Evolutionary conservation across 2,888 invertebrate species (phyloP).

Genomic region (Spialia ferax): DNA sequence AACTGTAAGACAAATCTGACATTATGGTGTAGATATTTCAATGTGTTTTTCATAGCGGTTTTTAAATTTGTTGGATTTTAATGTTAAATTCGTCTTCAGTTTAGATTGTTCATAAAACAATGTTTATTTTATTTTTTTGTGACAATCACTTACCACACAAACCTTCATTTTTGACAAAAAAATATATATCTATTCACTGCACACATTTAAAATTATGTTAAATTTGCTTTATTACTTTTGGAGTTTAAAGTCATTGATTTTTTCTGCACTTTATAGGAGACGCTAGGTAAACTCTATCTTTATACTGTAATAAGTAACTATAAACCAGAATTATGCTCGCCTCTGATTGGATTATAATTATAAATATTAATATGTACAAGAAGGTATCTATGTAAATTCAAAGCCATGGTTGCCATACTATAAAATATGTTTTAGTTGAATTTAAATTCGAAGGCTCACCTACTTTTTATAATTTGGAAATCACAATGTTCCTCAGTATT

Average conservation of each 20-base stretch:
- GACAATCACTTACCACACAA: slow-evolving; percentile 19
- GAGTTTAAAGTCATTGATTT: slow-evolving; percentile 51
- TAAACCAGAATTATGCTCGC: slow-evolving; percentile 7
- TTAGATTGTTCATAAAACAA: slow-evolving; percentile 66
- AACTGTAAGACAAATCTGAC: slow-evolving; percentile 69
- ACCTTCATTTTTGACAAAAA: slow-evolving; percentile 19
- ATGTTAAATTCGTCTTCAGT: slow-evolving; percentile 66
- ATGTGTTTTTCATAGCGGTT: background rate
- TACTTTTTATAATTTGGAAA: no score
- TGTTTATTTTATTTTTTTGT: slow-evolving; percentile 62
- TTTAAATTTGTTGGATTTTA: background rate
- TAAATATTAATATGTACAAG: background rate
- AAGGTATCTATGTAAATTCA: background rate
- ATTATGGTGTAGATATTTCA: background rate
- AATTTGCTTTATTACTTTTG: slow-evolving; percentile 53
- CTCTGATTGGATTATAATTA: slow-evolving; percentile 23
- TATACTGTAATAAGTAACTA: background rate
- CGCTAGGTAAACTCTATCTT: background rate
- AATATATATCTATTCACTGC: slow-evolving; percentile 22
- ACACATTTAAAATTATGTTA: slow-evolving; percentile 54
- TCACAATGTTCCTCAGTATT: no score
- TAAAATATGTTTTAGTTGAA: no score
- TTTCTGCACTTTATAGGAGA: slow-evolving; percentile 33
- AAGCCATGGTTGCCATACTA: no score
- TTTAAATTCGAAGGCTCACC: no score